phyloP scores from a whole-genome alignment of 2,797 vertebrate species.

The Leucoraja ocellata region DNA sequence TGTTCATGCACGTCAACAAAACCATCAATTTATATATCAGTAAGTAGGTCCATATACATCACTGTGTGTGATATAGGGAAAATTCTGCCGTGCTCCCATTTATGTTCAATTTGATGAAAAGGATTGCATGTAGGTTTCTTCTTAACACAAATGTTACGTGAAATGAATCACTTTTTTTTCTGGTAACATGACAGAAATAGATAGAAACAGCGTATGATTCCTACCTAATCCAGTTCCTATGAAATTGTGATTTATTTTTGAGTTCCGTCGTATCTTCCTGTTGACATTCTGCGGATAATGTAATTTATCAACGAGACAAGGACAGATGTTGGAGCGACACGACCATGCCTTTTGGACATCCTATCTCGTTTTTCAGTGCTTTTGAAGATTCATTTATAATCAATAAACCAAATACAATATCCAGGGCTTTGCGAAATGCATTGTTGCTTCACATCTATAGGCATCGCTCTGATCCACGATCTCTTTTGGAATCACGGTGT shows the following conservation, averaged over 20 bases:
- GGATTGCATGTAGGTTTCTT: neutral
- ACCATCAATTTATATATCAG: conserved; percentile 51
- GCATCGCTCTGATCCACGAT: too few relatives aligned
- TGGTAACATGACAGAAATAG: neutral
- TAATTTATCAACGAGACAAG: neutral
- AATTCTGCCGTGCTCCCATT: neutral
- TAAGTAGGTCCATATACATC: neutral
- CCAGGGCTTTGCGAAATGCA: neutral
- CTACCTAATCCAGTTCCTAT: too few relatives aligned
- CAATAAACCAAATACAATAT: neutral
- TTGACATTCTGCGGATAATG: neutral
- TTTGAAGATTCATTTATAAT: conserved; percentile 9
- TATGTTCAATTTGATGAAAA: neutral
- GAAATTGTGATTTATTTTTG: neutral
- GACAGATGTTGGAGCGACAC: neutral
- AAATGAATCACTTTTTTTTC: neutral
- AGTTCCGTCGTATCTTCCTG: neutral
- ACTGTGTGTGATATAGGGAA: neutral
- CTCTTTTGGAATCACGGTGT: too few relatives aligned
- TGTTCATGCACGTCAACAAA: conserved; percentile 47
- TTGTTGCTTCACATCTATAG: neutral
- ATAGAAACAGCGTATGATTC: neutral
- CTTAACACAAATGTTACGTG: neutral
- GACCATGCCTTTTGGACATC: neutral
- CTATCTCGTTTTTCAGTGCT: neutral